Conservation (phyloP, 2,888 invertebrate species). For the Pteria penguin region DNA sequence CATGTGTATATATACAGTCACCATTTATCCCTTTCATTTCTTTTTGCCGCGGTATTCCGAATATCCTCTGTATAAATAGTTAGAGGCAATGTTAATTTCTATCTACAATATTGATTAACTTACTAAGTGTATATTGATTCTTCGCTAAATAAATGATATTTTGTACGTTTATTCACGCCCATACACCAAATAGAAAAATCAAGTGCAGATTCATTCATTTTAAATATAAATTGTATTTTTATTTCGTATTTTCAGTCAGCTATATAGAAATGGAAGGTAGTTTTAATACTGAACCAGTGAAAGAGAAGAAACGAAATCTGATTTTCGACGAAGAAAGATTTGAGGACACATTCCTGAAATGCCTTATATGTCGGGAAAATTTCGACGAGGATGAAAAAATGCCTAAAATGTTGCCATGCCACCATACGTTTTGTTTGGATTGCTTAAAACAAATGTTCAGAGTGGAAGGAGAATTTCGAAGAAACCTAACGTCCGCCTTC, state of each 20-base stretch:
- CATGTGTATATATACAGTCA: too few relatives aligned
- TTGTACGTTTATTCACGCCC: too few relatives aligned
- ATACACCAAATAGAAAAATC: too few relatives aligned
- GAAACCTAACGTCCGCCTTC: conserved; percentile 71
- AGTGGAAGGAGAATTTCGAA: conserved; percentile 74
- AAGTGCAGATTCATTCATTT: too few relatives aligned
- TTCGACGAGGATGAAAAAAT: conserved; percentile 77
- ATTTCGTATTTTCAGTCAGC: background rate
- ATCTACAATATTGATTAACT: too few relatives aligned
- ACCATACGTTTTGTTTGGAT: conserved; percentile 79
- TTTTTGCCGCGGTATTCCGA: too few relatives aligned
- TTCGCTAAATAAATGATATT: too few relatives aligned
- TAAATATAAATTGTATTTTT: too few relatives aligned
- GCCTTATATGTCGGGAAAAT: conserved; percentile 78
- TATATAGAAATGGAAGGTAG: conserved; percentile 18
- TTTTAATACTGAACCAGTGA: background rate
- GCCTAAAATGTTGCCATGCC: conserved; percentile 79
- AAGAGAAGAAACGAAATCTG: conserved; percentile 60
- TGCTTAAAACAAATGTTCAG: conserved; percentile 77
- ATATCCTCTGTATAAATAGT: too few relatives aligned
- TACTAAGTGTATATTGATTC: too few relatives aligned
- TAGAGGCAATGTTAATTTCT: too few relatives aligned
- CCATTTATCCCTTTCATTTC: too few relatives aligned
- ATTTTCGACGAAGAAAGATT: conserved; percentile 74
- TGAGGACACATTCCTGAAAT: conserved; percentile 75